These are phyloP conservation scores for Drosophila neonasuta DNA, from an alignment of 2,888 invertebrate species.

Conservation along the genomic window DNA sequence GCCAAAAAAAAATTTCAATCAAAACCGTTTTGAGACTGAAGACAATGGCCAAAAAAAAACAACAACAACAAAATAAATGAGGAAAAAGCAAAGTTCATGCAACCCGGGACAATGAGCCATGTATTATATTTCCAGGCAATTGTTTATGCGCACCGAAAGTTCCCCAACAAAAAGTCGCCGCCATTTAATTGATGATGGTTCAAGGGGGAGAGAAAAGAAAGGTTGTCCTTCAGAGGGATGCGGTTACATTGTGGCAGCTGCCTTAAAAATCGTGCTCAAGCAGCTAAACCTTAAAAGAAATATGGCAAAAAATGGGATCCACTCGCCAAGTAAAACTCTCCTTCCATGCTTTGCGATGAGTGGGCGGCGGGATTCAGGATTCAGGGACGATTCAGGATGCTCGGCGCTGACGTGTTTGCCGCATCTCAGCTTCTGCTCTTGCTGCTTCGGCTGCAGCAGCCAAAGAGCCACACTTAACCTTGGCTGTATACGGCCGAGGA, in stretches of 20 bases:
- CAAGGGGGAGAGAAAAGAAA: background rate
- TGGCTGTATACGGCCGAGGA: slow-evolving; percentile 71
- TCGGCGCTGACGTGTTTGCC: slow-evolving; percentile 54
- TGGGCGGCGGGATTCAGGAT: slow-evolving; percentile 24
- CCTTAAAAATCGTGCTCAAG: slow-evolving; percentile 63
- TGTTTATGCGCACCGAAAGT: slow-evolving; percentile 46
- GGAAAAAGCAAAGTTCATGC: slow-evolving; percentile 40
- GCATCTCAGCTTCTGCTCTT: slow-evolving; percentile 2
- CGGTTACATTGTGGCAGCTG: slow-evolving; percentile 27
- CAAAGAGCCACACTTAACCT: slow-evolving; percentile 65
- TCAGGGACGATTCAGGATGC: slow-evolving; percentile 17
- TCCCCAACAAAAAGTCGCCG: slow-evolving; percentile 33
- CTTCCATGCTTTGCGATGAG: slow-evolving; percentile 24
- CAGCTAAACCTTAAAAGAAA: slow-evolving; percentile 43
- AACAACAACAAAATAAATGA: background rate
- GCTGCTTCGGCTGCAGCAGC: slow-evolving; percentile 27
- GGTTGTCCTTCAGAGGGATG: slow-evolving; percentile 19
- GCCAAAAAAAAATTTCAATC: slow-evolving; percentile 43
- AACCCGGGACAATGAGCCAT: slow-evolving; percentile 39
- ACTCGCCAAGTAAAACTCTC: slow-evolving; percentile 26
- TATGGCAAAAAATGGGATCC: slow-evolving; percentile 28
- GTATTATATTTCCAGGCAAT: slow-evolving; percentile 60
- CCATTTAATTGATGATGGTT: slow-evolving; percentile 30
- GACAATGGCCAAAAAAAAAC: slow-evolving; percentile 27
- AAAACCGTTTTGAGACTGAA: slow-evolving; percentile 30